Evolutionary conservation across 2,888 invertebrate genomes (phyloP), one percentile per base, ranked within the genome.

Genomic region (Melanchra persicariae): DNA sequence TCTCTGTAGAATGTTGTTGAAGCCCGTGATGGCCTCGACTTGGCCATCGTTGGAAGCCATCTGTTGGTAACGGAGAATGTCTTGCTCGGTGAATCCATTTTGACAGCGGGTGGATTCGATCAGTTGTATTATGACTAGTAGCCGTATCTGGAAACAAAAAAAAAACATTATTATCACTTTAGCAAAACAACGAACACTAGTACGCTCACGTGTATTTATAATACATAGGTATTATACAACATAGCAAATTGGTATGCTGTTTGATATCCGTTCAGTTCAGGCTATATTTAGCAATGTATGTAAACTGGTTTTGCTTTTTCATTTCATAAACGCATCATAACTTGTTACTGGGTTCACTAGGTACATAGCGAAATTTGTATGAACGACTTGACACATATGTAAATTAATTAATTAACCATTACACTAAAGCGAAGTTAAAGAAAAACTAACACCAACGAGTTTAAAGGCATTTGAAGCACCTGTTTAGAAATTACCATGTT

Each of bases 141-240:
- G 90, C 93, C 93, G 93, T 93, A 96, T 93, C 96, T 96, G 96
- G 70, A 95, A 96, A 70, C 85, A 86, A 87, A 80, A 86, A 85
- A 81, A 86, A 73, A 26, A 34, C 0, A 43, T 68, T 30, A 68
- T n/a, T 59, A 40, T 51, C 12, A 51, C 22, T 57, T 30, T 12
- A 40, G 40, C 40, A 5, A 24, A 30, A 19, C 45, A 49, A 72
- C 12, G 49, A 34, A 34, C 65, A 43, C 5, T 43, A 34, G 0
- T 2, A 2, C 6, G 2, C 51, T 8, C 60, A 75, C 22, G 54
- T 26, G 34, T 12, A 8, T 7, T 54, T 34, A 57, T 15, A 22
- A 22, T 55, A 34, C 0, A 10, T 19, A 30, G n/a, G 26, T 47
- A 17, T 68, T 59, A 68, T 55, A 30, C 6, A 43, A 60, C 10